phyloP scores from a whole-genome alignment of 2,888 invertebrate genomes.

The Ceriagrion tenellum region DNA sequence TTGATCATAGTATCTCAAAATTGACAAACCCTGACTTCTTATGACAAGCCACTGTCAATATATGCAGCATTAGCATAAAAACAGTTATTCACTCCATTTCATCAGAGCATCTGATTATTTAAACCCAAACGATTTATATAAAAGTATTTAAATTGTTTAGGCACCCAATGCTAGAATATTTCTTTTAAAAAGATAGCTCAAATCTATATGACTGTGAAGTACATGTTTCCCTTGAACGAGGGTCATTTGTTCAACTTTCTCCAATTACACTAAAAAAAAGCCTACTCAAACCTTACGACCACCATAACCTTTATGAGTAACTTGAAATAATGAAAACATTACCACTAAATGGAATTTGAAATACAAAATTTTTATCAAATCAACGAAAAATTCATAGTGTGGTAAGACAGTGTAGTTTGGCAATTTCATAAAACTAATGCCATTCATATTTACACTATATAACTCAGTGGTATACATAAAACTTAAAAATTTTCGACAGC shows the following conservation, averaged over 20 bases:
- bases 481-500: slow-evolving; percentile 49
- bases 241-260: not conserved
- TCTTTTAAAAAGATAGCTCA: not conserved
- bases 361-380: slow-evolving; percentile 31
- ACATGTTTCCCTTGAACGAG: not conserved
- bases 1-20: not conserved
- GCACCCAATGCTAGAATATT: not conserved
- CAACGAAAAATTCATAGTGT: not conserved
- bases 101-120: not conserved
- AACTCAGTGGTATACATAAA: slow-evolving; percentile 42
- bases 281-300: not conserved
- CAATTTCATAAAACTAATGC: slow-evolving; percentile 48
- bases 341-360: not conserved
- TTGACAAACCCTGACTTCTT: not conserved
- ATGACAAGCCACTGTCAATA: not conserved
- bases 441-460: slow-evolving; percentile 62
- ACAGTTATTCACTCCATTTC: not conserved
- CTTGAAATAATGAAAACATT: not conserved
- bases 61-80: not conserved
- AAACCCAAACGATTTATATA: not conserved
- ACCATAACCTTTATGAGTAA: not conserved
- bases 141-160: not conserved
- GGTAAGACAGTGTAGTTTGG: slow-evolving; percentile 45
- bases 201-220: not conserved
- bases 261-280: not conserved